Evolutionary conservation across 2,888 invertebrate genomes (phyloP).

Genomic region (Subacronicta megacephala): DNA sequence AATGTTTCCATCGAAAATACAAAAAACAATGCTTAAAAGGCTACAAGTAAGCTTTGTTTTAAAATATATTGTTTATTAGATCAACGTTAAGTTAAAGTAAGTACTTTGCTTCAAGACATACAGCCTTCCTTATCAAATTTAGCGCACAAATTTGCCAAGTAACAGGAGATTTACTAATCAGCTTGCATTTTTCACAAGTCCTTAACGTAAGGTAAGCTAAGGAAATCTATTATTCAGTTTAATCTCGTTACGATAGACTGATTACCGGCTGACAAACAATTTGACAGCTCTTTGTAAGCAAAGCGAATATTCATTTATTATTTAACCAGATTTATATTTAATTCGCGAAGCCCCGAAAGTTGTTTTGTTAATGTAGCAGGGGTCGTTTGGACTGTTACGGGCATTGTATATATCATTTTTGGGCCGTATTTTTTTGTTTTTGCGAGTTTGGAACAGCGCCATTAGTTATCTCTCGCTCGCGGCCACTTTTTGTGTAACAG

Average conservation of each 20-base stretch:
- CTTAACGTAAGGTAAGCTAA: conserved; percentile 23
- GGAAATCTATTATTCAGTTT: conserved; percentile 51
- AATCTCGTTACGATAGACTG: conserved; percentile 57
- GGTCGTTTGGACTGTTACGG: conserved; percentile 33
- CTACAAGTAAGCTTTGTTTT: not conserved
- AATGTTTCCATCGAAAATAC: too few species aligned
- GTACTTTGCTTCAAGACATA: conserved; percentile 16
- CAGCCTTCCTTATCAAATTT: conserved; percentile 36
- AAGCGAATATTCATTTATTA: conserved; percentile 55
- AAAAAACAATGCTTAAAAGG: not conserved
- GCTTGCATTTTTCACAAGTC: conserved; percentile 45
- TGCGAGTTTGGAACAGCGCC: conserved; percentile 63
- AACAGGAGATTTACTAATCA: conserved; percentile 48
- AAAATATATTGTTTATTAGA: conserved; percentile 25
- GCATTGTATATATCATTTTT: conserved; percentile 59
- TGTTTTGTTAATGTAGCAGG: conserved; percentile 55
- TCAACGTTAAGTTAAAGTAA: conserved; percentile 29
- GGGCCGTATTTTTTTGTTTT: conserved; percentile 59
- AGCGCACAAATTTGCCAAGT: conserved; percentile 38
- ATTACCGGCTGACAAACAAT: conserved; percentile 62
- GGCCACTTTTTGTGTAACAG: conserved; percentile 45
- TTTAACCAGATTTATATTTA: conserved; percentile 52
- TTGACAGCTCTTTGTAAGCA: conserved; percentile 61
- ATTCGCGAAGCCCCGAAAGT: conserved; percentile 52
- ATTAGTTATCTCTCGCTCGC: conserved; percentile 61